Percentiles rank a stretch among this genome's conserved stretches.
phyloP scores from a whole-genome alignment of 2,797 vertebrate species.

The Anisognathus igniventris region DNA sequence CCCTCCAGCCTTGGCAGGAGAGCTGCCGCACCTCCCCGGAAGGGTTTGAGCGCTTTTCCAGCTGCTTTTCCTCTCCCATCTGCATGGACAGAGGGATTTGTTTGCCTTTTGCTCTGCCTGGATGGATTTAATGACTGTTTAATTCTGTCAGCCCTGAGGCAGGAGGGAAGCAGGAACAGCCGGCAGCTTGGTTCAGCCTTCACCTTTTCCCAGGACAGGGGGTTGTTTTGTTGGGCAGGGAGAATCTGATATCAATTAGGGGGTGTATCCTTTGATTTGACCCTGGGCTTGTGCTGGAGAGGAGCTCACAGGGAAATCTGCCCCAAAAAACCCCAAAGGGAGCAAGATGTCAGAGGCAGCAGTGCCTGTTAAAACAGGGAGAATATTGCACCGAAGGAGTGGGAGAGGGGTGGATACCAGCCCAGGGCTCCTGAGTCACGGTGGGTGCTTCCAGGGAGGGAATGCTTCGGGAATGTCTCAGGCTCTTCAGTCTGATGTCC shows the following conservation, averaged over 20 bases:
- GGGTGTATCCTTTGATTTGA: background rate
- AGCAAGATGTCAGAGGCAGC: background rate
- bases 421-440: background rate
- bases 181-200: background rate
- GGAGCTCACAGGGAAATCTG: background rate
- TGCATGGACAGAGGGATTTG: rapidly evolving
- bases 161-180: background rate
- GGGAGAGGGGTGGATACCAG: background rate
- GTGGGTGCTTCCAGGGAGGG: background rate
- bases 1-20: background rate
- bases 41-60: background rate
- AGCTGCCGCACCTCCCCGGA: rapidly evolving
- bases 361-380: background rate
- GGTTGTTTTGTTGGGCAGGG: background rate
- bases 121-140: background rate
- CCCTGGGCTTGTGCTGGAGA: background rate
- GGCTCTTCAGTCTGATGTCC: background rate
- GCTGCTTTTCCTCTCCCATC: background rate
- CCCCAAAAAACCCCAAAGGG: background rate
- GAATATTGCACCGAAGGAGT: background rate
- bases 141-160: background rate
- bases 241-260: background rate
- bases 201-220: background rate
- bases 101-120: background rate
- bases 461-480: background rate